Conservation (phyloP, 2,888 invertebrate species). For the Vannuccia rotundouncinata region DNA sequence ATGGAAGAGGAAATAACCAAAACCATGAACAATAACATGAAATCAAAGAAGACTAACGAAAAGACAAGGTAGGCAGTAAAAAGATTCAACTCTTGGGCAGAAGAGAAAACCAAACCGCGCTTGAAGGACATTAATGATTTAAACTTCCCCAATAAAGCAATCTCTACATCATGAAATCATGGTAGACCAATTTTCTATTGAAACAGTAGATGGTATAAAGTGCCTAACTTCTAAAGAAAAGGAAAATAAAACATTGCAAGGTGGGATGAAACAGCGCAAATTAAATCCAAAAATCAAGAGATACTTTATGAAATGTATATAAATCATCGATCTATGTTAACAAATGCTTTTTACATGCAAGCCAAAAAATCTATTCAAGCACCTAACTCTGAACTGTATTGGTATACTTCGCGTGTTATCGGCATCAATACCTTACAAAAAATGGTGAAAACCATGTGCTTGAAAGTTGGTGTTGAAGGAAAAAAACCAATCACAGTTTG, state of each 20-base stretch:
- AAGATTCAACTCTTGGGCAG: conserved; percentile 16
- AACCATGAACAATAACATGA: conserved; percentile 28
- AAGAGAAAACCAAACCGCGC: not conserved
- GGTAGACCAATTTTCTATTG: conserved; percentile 28
- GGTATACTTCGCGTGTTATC: not conserved
- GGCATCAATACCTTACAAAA: conserved; percentile 35
- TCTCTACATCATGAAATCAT: conserved; percentile 4
- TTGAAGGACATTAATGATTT: not conserved
- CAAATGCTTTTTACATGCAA: conserved; percentile 13
- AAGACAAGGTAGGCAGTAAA: not conserved
- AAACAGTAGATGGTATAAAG: conserved; percentile 21
- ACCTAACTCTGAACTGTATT: not conserved
- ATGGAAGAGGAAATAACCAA: conserved; percentile 9
- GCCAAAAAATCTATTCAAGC: conserved; percentile 13
- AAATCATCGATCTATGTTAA: conserved; percentile 16
- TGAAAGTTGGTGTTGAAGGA: conserved; percentile 6
- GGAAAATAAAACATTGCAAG: conserved; percentile 10
- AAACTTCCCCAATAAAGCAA: conserved; percentile 14
- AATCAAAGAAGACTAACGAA: conserved; percentile 13
- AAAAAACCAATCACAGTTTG: conserved; percentile 19
- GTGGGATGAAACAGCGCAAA: conserved; percentile 11
- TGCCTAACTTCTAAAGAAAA: conserved; percentile 25
- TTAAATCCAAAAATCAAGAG: conserved; percentile 29
- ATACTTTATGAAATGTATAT: conserved; percentile 21
- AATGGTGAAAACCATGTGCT: conserved; percentile 5